Percentiles rank a stretch among this genome's conserved stretches.
These are phyloP conservation scores for Polypterus senegalus DNA, from an alignment of 2,113 vertebrate genomes.

Conservation along the genomic window DNA sequence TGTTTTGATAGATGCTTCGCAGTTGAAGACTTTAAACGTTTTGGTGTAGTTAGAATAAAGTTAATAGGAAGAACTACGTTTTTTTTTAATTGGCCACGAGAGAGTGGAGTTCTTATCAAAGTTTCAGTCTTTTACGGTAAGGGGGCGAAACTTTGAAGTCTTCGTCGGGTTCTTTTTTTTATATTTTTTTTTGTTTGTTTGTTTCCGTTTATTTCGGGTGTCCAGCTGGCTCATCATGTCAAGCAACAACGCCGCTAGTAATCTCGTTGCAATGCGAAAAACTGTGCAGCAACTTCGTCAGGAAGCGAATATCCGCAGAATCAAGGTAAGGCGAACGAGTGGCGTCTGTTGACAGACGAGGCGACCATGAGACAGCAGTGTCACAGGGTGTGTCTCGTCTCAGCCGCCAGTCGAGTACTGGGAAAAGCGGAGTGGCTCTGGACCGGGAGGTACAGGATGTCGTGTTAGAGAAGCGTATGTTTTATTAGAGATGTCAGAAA, in stretches of 20 bases:
- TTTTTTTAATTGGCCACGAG: no score
- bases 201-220: neutral
- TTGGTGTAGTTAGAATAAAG: no score
- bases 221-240: constrained; percentile 6
- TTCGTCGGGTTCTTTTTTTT: neutral
- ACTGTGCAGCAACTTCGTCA: constrained; percentile 52
- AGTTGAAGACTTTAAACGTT: no score
- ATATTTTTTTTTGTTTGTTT: no score
- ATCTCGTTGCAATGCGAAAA: constrained; percentile 42
- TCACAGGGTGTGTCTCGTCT: constrained; percentile 43
- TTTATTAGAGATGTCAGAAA: neutral
- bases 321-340: constrained; percentile 40
- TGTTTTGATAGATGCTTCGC: no score
- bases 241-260: constrained; percentile 49
- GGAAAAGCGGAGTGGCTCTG: constrained; percentile 37
- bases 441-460: constrained; percentile 28
- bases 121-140: neutral
- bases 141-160: neutral
- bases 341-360: constrained; percentile 19
- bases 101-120: neutral
- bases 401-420: constrained; percentile 22
- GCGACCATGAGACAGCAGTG: constrained; percentile 8
- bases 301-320: constrained; percentile 48
- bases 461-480: constrained; percentile 15
- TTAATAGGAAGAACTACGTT: no score